A percentile compares a stretch with the other conserved stretches of the same genome.
These are phyloP conservation scores for Bergia puertoricense DNA, from an alignment of 92 coral and sea anemone genomes.

Conservation along the genomic window DNA sequence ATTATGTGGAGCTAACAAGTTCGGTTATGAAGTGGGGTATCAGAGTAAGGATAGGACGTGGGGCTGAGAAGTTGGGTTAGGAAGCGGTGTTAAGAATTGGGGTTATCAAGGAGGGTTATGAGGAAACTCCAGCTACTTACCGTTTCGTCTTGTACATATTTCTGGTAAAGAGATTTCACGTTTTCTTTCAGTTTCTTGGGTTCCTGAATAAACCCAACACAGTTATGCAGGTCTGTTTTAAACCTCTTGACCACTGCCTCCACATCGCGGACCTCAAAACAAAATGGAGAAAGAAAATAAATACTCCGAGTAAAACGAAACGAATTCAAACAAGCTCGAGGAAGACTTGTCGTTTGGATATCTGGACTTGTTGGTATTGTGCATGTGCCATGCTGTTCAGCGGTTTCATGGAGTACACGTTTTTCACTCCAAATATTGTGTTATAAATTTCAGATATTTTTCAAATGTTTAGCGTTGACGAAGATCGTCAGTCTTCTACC, in stretches of 20 bases:
- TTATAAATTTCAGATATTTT: too few relatives aligned
- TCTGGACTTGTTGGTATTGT: too few relatives aligned
- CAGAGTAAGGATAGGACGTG: neutral
- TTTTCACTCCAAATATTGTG: too few relatives aligned
- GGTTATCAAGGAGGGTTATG: neutral
- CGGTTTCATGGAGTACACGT: too few relatives aligned
- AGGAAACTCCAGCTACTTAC: constrained; percentile 46
- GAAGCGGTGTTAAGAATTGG: neutral
- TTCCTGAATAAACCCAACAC: constrained; percentile 97
- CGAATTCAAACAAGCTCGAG: too few relatives aligned
- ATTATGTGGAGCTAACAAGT: too few relatives aligned
- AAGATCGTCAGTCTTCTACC: too few relatives aligned
- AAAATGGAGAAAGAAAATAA: neutral
- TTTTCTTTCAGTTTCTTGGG: constrained; percentile 96
- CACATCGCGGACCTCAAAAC: constrained; percentile 85
- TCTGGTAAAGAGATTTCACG: constrained; percentile 83
- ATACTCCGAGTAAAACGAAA: too few relatives aligned
- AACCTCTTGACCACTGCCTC: constrained; percentile 97
- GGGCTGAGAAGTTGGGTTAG: neutral
- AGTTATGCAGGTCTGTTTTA: constrained; percentile 96
- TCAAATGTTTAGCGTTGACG: too few relatives aligned
- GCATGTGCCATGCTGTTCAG: too few relatives aligned
- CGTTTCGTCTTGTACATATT: constrained; percentile 98
- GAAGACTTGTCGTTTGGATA: too few relatives aligned
- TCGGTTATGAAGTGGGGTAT: too few relatives aligned